These are phyloP conservation scores for Andricus curvator DNA, from an alignment of 2,888 invertebrate genomes.

Conservation along the genomic window DNA sequence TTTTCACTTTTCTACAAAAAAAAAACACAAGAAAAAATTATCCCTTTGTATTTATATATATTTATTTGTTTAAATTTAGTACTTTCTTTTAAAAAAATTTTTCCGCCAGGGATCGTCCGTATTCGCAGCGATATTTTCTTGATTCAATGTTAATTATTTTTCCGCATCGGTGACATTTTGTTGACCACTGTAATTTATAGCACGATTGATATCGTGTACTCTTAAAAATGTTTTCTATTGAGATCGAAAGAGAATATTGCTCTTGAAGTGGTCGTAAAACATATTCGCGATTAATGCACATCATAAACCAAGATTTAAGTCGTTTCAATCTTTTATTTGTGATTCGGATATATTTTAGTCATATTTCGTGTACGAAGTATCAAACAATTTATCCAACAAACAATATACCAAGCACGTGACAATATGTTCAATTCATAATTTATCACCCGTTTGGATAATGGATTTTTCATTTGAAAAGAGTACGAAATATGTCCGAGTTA, in stretches of 20 bases:
- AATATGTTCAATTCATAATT: slow-evolving; percentile 24
- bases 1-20: too few species aligned
- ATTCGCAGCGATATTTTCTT: too few species aligned
- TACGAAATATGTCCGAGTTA: slow-evolving; percentile 26
- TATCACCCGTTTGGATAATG: background rate
- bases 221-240: background rate
- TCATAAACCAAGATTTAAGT: background rate
- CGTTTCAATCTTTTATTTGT: background rate
- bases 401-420: slow-evolving; percentile 26
- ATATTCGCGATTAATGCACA: background rate
- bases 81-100: too few species aligned
- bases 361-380: background rate
- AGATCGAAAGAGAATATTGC: background rate
- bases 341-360: background rate
- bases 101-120: too few species aligned
- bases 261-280: background rate
- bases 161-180: too few species aligned
- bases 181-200: background rate
- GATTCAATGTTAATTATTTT: too few species aligned
- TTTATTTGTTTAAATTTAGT: too few species aligned
- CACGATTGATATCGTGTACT: too few species aligned
- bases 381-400: slow-evolving; percentile 23
- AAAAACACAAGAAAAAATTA: too few species aligned
- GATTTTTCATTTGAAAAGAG: slow-evolving; percentile 26
- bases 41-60: too few species aligned